Percentiles rank a stretch among this genome's conserved stretches.
phyloP scores from a whole-genome alignment of 23 tunicate species.

The Halocynthia aurantium region DNA sequence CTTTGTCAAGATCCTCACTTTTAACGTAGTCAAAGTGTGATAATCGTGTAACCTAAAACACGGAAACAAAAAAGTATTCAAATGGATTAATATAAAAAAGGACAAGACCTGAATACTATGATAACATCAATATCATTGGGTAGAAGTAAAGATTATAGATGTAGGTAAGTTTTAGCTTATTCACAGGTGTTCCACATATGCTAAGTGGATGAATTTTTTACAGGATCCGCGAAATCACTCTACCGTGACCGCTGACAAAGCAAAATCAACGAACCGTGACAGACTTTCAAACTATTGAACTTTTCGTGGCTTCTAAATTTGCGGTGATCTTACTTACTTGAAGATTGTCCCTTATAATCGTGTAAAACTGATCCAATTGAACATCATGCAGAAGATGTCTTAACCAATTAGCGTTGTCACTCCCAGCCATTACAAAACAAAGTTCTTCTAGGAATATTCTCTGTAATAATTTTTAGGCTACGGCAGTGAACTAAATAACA shows the following conservation, averaged over 20 bases:
- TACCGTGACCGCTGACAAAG: no score
- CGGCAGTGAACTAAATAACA: no score
- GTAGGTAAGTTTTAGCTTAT: no score
- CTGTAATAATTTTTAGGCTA: no score
- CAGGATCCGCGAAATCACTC: no score
- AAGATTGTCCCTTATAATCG: slow-evolving; percentile 60
- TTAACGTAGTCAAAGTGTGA: slow-evolving; percentile 90
- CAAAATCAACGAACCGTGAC: not conserved
- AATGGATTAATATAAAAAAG: not conserved
- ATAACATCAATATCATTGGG: not conserved
- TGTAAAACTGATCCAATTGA: slow-evolving; percentile 82
- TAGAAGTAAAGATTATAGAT: no score
- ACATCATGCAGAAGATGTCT: slow-evolving; percentile 57
- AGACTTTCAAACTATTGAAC: no score
- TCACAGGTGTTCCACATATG: no score
- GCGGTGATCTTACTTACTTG: slow-evolving; percentile 33
- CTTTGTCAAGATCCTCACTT: slow-evolving; percentile 78
- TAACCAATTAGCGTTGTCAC: slow-evolving; percentile 57
- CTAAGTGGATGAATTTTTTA: no score
- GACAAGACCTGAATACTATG: not conserved
- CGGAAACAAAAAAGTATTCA: not conserved
- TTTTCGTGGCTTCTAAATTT: no score
- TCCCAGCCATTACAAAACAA: not conserved
- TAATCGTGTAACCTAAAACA: slow-evolving; percentile 58
- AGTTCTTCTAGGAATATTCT: no score